Evolutionary conservation across 2,113 vertebrate species (phyloP).

Genomic region (Paratilapia polleni): DNA sequence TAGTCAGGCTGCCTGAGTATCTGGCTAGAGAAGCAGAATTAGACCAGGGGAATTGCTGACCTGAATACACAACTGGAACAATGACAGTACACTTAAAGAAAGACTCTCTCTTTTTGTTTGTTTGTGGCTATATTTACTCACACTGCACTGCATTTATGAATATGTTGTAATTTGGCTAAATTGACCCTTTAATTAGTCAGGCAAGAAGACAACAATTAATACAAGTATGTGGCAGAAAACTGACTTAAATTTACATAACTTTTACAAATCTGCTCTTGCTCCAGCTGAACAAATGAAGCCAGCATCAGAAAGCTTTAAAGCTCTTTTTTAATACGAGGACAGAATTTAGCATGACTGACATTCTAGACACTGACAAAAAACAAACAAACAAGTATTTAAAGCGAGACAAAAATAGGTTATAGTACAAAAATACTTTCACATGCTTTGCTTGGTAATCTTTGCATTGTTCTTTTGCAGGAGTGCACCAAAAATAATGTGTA

Average conservation of each 20-base stretch:
- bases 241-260: neutral
- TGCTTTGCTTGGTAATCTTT: slow-evolving; percentile 34
- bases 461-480: slow-evolving; percentile 27
- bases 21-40: neutral
- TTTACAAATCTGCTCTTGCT: neutral
- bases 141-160: neutral
- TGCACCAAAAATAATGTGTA: slow-evolving; percentile 15
- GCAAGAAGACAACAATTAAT: neutral
- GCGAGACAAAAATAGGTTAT: slow-evolving; percentile 11
- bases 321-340: slow-evolving; percentile 17
- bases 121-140: neutral
- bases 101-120: neutral
- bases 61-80: neutral
- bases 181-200: neutral
- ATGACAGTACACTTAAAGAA: neutral
- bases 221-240: neutral
- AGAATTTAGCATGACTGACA: neutral
- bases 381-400: slow-evolving; percentile 50
- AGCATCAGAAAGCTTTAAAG: slow-evolving; percentile 3
- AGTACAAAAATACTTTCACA: slow-evolving; percentile 64
- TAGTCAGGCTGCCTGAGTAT: neutral
- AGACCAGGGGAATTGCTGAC: neutral
- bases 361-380: slow-evolving; percentile 5
- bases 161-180: neutral
- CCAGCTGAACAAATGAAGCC: slow-evolving; percentile 7